These are phyloP conservation scores for Chaetura pelagica DNA, from an alignment of 2,113 vertebrate species.

Conservation along the genomic window DNA sequence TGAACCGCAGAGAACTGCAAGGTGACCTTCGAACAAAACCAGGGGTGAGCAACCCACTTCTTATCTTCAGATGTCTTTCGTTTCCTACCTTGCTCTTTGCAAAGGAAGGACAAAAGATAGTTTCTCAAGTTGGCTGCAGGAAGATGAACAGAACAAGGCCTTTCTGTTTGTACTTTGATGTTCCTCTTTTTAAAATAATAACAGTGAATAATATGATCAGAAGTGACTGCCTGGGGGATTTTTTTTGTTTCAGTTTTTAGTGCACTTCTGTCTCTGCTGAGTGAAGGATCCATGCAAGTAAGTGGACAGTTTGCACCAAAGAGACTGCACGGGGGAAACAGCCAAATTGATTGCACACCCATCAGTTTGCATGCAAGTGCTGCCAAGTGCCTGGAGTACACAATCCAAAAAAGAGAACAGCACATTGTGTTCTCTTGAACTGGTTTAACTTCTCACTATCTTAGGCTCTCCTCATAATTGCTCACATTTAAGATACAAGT, in stretches of 20 bases:
- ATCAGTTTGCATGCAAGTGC: background rate
- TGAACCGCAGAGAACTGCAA: conserved; percentile 3
- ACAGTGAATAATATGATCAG: background rate
- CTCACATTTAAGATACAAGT: background rate
- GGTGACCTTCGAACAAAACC: conserved; percentile 35
- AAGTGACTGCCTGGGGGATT: background rate
- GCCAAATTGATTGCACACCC: conserved; percentile 37
- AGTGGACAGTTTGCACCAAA: background rate
- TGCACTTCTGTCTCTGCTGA: background rate
- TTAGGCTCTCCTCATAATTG: background rate
- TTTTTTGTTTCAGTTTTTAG: background rate
- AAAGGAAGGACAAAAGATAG: background rate
- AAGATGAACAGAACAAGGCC: background rate
- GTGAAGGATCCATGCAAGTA: background rate
- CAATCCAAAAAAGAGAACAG: conserved; percentile 18
- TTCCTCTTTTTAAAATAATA: conserved; percentile 35
- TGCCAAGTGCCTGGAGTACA: conserved; percentile 46
- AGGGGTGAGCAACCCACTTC: background rate
- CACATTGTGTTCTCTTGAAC: conserved; percentile 24
- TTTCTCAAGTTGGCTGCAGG: background rate
- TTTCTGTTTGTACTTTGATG: conserved; percentile 1
- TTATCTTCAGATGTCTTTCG: background rate
- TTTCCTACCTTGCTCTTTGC: background rate
- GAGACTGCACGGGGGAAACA: background rate
- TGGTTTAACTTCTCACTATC: background rate